Evolutionary conservation across 1,140 invertebrate genomes (phyloP).

Genomic region (Globodera ellingtonae): DNA sequence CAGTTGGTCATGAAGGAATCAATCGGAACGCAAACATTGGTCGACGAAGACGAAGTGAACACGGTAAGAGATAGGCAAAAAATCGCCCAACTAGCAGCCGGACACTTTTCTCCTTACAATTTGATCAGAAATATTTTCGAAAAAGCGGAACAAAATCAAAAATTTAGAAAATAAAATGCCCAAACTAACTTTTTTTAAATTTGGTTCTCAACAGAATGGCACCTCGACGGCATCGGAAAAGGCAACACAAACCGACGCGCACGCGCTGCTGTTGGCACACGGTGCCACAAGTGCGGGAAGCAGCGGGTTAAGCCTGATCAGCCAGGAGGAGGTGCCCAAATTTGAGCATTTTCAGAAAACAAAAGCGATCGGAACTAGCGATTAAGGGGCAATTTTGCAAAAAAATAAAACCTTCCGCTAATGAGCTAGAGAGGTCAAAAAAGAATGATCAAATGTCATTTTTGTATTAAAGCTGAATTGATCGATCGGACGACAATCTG

Average conservation of each 20-base stretch:
- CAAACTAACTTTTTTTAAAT: background rate
- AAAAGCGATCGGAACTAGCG: slow-evolving; percentile 1
- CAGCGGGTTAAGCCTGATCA: slow-evolving; percentile 34
- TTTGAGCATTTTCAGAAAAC: background rate
- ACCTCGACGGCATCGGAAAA: background rate
- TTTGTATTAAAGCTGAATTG: too few relatives aligned
- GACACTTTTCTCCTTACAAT: too few relatives aligned
- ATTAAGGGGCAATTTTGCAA: background rate
- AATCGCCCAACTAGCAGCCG: too few relatives aligned
- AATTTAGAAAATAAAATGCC: too few relatives aligned
- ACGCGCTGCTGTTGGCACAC: background rate
- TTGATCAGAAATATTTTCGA: too few relatives aligned
- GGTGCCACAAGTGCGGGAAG: background rate
- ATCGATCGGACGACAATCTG: too few relatives aligned
- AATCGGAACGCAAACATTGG: slow-evolving; percentile 14
- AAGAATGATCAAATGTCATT: slow-evolving; percentile 33
- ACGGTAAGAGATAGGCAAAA: too few relatives aligned
- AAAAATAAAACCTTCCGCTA: slow-evolving; percentile 11
- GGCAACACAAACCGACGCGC: background rate
- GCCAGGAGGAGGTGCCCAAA: slow-evolving; percentile 19
- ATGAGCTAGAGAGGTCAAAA: slow-evolving; percentile 14
- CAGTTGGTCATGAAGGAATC: background rate
- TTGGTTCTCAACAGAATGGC: background rate
- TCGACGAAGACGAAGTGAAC: background rate
- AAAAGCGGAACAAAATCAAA: too few relatives aligned